These are phyloP conservation scores for Xylocampa areola DNA, from an alignment of 2,888 invertebrate species.

Conservation along the genomic window DNA sequence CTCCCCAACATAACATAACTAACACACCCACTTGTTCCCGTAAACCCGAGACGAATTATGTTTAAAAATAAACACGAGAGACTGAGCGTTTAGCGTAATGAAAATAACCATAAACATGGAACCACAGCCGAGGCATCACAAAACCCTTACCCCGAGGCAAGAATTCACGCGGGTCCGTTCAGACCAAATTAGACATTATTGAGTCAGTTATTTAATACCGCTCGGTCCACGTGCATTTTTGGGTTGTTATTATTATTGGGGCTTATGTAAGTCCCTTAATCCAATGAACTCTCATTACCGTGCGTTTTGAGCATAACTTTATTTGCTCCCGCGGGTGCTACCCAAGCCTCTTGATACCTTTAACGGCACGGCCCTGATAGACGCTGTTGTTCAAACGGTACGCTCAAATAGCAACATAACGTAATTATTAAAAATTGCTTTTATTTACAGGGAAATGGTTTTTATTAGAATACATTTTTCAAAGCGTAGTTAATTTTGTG, in stretches of 20 bases:
- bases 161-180: conserved; percentile 65
- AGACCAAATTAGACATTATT: conserved; percentile 83
- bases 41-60: conserved; percentile 62
- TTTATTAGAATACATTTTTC: conserved; percentile 65
- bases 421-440: conserved; percentile 89
- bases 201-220: conserved; percentile 88
- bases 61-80: conserved; percentile 68
- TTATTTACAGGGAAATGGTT: conserved; percentile 77
- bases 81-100: conserved; percentile 81
- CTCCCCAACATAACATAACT: conserved; percentile 40
- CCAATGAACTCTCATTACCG: conserved; percentile 88
- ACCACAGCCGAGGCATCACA: conserved; percentile 62
- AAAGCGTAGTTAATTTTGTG: conserved; percentile 59
- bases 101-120: conserved; percentile 82
- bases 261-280: conserved; percentile 83
- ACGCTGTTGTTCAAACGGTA: conserved; percentile 71
- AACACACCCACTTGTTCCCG: conserved; percentile 46
- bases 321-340: conserved; percentile 82
- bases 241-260: conserved; percentile 88
- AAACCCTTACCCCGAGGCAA: conserved; percentile 62
- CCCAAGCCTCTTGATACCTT: conserved; percentile 79
- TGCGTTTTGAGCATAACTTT: conserved; percentile 84
- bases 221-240: conserved; percentile 86
- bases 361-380: conserved; percentile 82
- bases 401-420: conserved; percentile 76